Evolutionary conservation across 2,797 vertebrate species (phyloP).

Genomic region (Peromyscus melanophrys): DNA sequence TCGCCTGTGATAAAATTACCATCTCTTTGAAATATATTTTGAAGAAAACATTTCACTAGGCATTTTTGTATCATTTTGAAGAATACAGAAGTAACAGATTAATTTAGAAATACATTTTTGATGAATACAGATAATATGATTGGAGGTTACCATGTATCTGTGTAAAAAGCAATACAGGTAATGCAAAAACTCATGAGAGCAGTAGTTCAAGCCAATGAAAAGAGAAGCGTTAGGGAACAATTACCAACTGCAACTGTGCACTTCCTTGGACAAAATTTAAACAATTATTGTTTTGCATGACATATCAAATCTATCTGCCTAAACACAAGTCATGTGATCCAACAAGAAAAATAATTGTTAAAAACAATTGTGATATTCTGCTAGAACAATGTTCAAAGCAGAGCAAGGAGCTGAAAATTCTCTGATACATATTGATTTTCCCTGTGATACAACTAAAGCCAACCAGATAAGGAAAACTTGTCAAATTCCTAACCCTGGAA

Average conservation of each 20-base stretch:
- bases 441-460: background rate
- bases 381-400: background rate
- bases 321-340: background rate
- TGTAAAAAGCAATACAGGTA: background rate
- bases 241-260: background rate
- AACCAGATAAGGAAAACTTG: background rate
- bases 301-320: background rate
- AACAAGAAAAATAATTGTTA: background rate
- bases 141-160: background rate
- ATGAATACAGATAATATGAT: background rate
- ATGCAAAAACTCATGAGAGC: background rate
- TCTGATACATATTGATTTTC: background rate
- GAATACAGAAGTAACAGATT: background rate
- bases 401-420: background rate
- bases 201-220: background rate
- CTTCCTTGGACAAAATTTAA: background rate
- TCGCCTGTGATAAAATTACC: background rate
- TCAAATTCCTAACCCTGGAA: background rate
- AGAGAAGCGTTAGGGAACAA: background rate
- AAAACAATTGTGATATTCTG: background rate
- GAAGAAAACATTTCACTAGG: background rate
- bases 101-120: slow-evolving; percentile 17
- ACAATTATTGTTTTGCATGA: background rate
- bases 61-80: slow-evolving; percentile 42
- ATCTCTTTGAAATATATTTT: background rate